Evolutionary conservation across 2,113 vertebrate genomes (phyloP).

Genomic region (Sialia sialis): DNA sequence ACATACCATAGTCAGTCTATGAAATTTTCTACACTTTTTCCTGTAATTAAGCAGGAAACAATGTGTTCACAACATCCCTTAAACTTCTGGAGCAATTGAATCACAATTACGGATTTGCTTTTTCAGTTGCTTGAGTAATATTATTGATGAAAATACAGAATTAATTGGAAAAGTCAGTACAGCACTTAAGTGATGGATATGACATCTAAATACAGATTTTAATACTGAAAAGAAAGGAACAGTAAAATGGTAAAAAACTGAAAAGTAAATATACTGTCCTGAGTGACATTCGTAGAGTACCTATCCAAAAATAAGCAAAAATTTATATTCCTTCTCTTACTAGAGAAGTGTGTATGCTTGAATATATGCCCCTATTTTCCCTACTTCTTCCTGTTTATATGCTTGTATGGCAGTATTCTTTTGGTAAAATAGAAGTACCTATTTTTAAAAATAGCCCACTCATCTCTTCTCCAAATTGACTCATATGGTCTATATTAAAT

Average conservation of each 20-base stretch:
- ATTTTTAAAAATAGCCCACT: background rate
- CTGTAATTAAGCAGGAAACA: background rate
- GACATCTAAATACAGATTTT: background rate
- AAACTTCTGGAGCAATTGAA: background rate
- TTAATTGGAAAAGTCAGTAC: background rate
- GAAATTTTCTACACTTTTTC: background rate
- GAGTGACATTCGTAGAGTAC: background rate
- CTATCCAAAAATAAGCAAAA: background rate
- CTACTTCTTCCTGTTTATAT: background rate
- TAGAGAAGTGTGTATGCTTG: background rate
- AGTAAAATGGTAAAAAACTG: background rate
- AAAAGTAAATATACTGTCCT: background rate
- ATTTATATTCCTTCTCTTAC: background rate
- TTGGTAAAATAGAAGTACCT: background rate
- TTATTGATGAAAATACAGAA: background rate
- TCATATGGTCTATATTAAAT: background rate
- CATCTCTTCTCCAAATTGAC: background rate
- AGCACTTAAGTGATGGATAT: background rate
- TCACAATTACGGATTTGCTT: background rate
- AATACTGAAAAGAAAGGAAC: background rate
- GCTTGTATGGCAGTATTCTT: background rate
- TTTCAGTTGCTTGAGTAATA: background rate
- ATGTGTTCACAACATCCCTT: background rate
- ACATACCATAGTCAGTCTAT: background rate
- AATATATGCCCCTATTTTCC: background rate